phyloP scores from a whole-genome alignment of 2,113 vertebrate species.

The Pangasianodon hypophthalmus region DNA sequence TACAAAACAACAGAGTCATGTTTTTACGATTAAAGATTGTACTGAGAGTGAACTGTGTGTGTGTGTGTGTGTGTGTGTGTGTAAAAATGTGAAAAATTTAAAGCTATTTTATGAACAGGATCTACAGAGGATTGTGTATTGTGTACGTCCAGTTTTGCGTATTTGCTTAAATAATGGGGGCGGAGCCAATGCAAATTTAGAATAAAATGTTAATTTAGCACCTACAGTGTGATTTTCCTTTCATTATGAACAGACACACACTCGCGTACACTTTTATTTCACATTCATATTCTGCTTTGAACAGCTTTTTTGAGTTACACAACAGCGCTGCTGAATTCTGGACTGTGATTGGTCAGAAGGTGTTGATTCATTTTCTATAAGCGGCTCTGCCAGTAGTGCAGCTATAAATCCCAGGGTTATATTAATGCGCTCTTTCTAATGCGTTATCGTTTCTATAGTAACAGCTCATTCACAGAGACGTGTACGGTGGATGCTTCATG shows the following conservation, averaged over 20 bases:
- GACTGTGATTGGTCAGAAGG: neutral
- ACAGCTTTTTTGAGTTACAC: too few relatives aligned
- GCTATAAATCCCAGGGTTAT: neutral
- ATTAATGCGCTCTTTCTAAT: neutral
- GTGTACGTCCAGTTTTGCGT: neutral
- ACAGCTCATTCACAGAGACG: too few relatives aligned
- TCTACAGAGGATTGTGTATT: neutral
- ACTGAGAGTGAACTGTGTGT: neutral
- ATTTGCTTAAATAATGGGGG: neutral
- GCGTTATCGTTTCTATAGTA: too few relatives aligned
- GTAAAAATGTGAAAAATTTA: neutral
- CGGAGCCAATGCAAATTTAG: neutral
- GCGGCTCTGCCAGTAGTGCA: neutral
- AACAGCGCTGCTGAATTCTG: neutral
- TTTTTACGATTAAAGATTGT: neutral
- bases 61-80: neutral
- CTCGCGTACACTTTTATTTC: neutral
- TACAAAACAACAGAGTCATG: neutral
- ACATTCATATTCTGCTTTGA: neutral
- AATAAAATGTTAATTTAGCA: neutral
- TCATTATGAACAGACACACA: neutral
- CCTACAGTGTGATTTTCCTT: neutral
- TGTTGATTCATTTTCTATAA: neutral
- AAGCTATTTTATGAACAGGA: neutral
- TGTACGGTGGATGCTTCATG: too few relatives aligned